phyloP scores from a whole-genome alignment of 1,140 invertebrate species.

The Leptinotarsa texana region DNA sequence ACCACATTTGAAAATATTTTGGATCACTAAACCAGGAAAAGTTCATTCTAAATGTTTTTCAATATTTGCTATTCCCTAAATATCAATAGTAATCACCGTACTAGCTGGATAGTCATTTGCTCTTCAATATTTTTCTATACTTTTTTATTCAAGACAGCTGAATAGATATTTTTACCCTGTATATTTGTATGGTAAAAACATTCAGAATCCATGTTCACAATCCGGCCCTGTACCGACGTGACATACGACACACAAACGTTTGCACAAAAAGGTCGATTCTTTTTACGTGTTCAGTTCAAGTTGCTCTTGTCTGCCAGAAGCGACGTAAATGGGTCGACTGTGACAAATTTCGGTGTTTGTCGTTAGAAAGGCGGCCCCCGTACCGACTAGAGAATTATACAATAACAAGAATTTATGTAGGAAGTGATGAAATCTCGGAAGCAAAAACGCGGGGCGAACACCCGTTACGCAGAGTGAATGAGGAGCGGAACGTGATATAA shows the following conservation, averaged over 20 bases:
- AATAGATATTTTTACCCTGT: no score
- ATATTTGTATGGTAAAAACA: no score
- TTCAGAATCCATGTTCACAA: no score
- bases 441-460: neutral
- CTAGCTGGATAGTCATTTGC: no score
- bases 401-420: conserved; percentile 28
- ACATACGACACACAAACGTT: neutral
- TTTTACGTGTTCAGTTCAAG: conserved; percentile 13
- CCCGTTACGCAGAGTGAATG: neutral
- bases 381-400: conserved; percentile 18
- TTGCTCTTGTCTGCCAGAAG: conserved; percentile 10
- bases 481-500: conserved; percentile 1
- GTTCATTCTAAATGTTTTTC: no score
- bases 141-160: no score
- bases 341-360: conserved; percentile 26
- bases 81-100: no score
- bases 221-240: neutral
- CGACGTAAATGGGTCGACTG: conserved; percentile 22
- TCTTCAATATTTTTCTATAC: no score
- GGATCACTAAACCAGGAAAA: no score
- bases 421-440: conserved; percentile 15
- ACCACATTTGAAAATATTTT: no score
- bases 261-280: conserved; percentile 19
- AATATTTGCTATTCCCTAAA: no score
- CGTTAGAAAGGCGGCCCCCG: conserved; percentile 4